Evolutionary conservation across 2,888 invertebrate genomes (phyloP), one percentile per base, ranked within the genome.

Genomic region (Ariolimax columbianus): DNA sequence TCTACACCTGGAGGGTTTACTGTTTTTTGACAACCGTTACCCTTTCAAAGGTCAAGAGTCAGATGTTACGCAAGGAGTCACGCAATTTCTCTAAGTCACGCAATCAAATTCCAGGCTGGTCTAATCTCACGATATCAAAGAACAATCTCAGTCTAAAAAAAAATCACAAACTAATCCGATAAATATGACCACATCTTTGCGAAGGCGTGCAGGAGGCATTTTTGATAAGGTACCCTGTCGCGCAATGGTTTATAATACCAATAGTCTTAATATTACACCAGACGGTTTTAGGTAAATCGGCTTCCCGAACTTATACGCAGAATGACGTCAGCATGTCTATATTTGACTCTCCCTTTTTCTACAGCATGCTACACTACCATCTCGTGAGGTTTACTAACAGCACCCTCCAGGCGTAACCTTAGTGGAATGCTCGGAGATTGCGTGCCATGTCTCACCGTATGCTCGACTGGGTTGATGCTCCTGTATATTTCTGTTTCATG

Each of bases 241-340:
- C 38, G n/a, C 40, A 78, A 19, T 23, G 38, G 36, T 14, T 38
- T 38, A 40, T 63, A 38, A 63, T 19, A 1, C 33, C 3, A 59
- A 26, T 59, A 9, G 23, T 11, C 17, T 38, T 59, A 63, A 33
- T 36, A 30, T 59, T 78, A 78, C 78, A 78, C 63, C 63, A 38
- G 78, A 9, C 30, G 78, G 59, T 1, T 77, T 6, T 3, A 26
- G 43, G 51, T 33, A 51, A 77, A 19, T 30, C 23, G 51, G 51
- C 47, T 43, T 77, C n/a, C 17, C 47, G 30, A 51, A 51, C 51
- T 47, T 33, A 17, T 51, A n/a, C 30, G 51, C 51, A 77, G 38
- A 51, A 51, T 47, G n/a, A 14, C 38, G n/a, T n/a, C 26, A 77
- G 1, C 47, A 43, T 77, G 75, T 77, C 51, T 77, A 77, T 30